Conservation (phyloP, 2,113 vertebrate species). For the Oncorhynchus keta region DNA sequence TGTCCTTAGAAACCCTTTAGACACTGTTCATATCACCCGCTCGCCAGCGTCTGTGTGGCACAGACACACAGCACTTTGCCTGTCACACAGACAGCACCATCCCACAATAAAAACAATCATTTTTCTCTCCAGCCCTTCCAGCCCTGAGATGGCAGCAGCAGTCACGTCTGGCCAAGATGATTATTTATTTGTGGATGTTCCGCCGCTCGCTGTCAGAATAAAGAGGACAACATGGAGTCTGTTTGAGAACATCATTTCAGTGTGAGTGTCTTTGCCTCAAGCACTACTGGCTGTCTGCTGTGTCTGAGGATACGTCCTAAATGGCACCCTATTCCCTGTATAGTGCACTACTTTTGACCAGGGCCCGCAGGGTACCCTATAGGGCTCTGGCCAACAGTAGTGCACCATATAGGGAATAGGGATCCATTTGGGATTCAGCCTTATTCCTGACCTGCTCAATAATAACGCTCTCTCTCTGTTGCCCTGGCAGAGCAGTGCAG, state of each 20-base stretch:
- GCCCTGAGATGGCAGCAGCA: too few species aligned
- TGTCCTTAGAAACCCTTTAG: neutral
- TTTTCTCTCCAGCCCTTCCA: neutral
- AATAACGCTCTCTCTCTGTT: constrained; percentile 48
- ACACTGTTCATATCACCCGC: neutral
- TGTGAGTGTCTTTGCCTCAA: constrained; percentile 70
- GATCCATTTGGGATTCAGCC: constrained; percentile 1
- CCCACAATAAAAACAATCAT: neutral
- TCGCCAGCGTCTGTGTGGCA: neutral
- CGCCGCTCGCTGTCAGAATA: constrained; percentile 73
- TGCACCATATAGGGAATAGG: too few species aligned
- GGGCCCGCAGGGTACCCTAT: too few species aligned
- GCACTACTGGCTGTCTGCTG: constrained; percentile 34
- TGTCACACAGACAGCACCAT: neutral
- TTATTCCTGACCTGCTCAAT: constrained; percentile 47
- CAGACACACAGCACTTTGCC: neutral
- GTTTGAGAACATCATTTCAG: constrained; percentile 75
- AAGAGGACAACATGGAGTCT: constrained; percentile 68
- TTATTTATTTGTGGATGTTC: constrained; percentile 71
- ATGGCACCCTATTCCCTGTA: too few species aligned
- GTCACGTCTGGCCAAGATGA: too few species aligned
- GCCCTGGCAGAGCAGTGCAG: constrained; percentile 39
- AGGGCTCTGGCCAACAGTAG: too few species aligned
- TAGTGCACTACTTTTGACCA: too few species aligned
- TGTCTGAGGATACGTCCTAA: too few species aligned